Evolutionary conservation across 2,113 vertebrate species (phyloP).

Genomic region (Tenrec ecaudatus): DNA sequence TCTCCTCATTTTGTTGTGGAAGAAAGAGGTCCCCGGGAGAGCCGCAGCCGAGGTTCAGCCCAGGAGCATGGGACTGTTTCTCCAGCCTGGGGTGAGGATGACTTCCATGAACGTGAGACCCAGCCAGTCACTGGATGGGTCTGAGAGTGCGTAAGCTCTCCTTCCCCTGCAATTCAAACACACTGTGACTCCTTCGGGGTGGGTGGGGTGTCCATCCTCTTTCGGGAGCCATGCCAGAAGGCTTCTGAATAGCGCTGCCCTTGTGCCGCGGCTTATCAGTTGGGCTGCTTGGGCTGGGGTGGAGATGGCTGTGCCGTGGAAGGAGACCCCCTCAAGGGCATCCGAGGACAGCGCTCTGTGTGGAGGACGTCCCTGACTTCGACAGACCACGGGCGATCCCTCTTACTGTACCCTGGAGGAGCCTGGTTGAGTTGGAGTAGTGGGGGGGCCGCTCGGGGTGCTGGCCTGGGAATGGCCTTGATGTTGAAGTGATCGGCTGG

Average conservation of each 20-base stretch:
- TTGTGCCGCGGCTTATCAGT: too few relatives aligned
- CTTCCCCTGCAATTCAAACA: not conserved
- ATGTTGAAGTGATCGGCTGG: not conserved
- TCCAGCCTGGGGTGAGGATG: not conserved
- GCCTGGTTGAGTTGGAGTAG: not conserved
- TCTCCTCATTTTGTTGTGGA: not conserved
- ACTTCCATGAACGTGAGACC: not conserved
- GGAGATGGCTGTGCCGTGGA: not conserved
- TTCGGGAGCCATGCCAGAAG: not conserved
- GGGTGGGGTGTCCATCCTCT: not conserved
- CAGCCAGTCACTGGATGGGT: not conserved
- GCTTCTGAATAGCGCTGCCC: not conserved
- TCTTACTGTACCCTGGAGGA: not conserved
- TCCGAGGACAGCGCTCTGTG: not conserved
- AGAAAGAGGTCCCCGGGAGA: not conserved
- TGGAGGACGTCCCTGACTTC: not conserved
- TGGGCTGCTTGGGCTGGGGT: not conserved
- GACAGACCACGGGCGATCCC: not conserved
- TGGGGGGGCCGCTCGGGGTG: not conserved
- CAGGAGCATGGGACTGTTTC: not conserved
- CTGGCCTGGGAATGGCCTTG: not conserved
- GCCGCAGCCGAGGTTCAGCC: not conserved
- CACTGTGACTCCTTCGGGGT: not conserved
- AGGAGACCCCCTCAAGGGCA: not conserved
- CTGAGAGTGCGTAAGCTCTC: not conserved